Evolutionary conservation across 2,888 invertebrate species (phyloP), one percentile per base, ranked within the genome.

Genomic region (Monochamus alternatus): DNA sequence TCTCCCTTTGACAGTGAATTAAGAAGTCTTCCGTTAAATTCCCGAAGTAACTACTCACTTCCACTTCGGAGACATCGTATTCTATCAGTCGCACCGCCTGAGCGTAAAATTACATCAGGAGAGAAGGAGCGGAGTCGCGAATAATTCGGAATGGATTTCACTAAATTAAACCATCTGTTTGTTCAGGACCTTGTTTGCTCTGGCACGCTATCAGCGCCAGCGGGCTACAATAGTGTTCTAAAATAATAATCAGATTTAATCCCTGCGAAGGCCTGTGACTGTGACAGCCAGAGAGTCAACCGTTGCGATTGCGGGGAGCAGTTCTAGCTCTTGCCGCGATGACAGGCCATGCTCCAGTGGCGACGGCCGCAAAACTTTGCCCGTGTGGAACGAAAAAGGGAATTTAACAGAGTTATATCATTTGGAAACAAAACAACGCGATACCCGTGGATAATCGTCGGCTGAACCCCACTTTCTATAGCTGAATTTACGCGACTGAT

Each of bases 151-250:
- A 55, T n/a, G n/a, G 55, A 55, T 68, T 68, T 68, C 58, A 58
- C 31, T 58, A 58, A 68, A 68, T 68, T 68, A 68, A 68, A 68
- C 67, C 43, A 12, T 68, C 55, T 58, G 67, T 68, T 68, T 68
- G 67, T 22, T 55, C 55, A 68, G 67, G 67, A 68, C 58, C 64
- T 22, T 64, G 64, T 58, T 68, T 55, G 55, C 38, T 32, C 58
- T 43, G 38, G 55, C 55, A 52, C 30, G 67, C 58, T 68, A 68
- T 68, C 67, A 68, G 67, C 58, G 14, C 38, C 67, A 38, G 22
- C 67, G 58, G 67, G 58, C 58, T 58, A 68, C 58, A 68, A 68
- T 68, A 58, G 38, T 43, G 58, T 22, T 58, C 67, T 32, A 68
- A 58, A 68, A 58, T 51, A 64, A 64, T 64, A 64, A 64, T 64